phyloP scores from a whole-genome alignment of 2,888 invertebrate species.

The Metallyticus violacea region DNA sequence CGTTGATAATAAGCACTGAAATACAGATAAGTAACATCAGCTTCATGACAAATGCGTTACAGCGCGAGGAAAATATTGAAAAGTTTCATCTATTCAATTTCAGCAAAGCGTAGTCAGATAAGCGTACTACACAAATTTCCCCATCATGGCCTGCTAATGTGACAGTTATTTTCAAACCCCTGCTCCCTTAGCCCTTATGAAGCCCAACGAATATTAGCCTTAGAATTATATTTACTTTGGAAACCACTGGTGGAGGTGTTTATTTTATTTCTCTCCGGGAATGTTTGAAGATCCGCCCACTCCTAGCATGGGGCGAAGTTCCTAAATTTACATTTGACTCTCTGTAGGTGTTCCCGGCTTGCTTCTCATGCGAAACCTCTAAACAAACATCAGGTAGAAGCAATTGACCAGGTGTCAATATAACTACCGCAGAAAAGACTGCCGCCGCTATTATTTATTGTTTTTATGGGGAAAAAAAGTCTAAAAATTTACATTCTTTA shows the following conservation, averaged over 20 bases:
- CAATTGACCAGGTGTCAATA: background rate
- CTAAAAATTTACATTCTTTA: background rate
- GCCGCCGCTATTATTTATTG: background rate
- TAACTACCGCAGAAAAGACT: background rate
- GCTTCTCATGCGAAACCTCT: background rate
- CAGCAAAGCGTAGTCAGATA: no score
- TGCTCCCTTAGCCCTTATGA: no score
- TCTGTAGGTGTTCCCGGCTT: background rate
- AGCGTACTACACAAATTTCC: no score
- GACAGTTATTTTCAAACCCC: no score
- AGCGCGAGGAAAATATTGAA: no score
- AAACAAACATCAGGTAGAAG: background rate
- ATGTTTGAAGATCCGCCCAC: background rate
- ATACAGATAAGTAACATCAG: no score
- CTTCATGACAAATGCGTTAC: no score
- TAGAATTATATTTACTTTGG: background rate
- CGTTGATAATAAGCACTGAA: no score
- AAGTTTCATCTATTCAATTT: no score
- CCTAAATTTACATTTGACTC: background rate
- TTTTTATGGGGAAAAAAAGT: background rate
- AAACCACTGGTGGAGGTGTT: background rate
- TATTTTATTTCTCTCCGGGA: background rate
- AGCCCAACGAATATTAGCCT: no score
- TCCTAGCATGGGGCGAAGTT: background rate
- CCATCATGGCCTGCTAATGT: no score